A percentile compares a stretch with the other conserved stretches of the same genome.
These are phyloP conservation scores for Suillia variegata DNA, from an alignment of 2,888 invertebrate species.

Conservation along the genomic window DNA sequence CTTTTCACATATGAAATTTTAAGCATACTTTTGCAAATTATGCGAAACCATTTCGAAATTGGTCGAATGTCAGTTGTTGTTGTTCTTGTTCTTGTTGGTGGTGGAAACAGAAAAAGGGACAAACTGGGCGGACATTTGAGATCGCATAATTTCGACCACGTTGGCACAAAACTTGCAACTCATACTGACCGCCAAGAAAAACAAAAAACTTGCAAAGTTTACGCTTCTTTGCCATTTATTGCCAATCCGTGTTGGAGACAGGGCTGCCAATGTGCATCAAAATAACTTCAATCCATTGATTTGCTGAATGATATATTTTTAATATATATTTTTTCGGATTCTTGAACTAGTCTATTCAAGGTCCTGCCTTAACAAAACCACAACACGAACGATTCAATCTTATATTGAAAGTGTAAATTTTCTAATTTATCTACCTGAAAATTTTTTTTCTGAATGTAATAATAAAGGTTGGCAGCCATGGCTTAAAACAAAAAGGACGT, in stretches of 20 bases:
- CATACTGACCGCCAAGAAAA: slow-evolving; percentile 32
- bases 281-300: slow-evolving; percentile 31
- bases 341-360: too few species aligned
- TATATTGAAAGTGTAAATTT: too few species aligned
- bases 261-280: slow-evolving; percentile 31
- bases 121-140: slow-evolving; percentile 30
- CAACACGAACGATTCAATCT: too few species aligned
- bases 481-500: too few species aligned
- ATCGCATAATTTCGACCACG: slow-evolving; percentile 18
- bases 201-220: slow-evolving; percentile 25
- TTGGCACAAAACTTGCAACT: slow-evolving; percentile 54
- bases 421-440: too few species aligned
- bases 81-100: neutral
- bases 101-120: slow-evolving; percentile 30
- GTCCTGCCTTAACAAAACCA: too few species aligned
- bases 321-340: too few species aligned
- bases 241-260: slow-evolving; percentile 21
- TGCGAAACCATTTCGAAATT: slow-evolving; percentile 58
- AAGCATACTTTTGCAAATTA: slow-evolving; percentile 50
- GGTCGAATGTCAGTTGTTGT: slow-evolving; percentile 42
- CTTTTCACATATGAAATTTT: slow-evolving; percentile 30
- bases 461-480: too few species aligned
- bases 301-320: slow-evolving; percentile 29
- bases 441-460: too few species aligned
- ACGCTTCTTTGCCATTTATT: slow-evolving; percentile 21